Evolutionary conservation across 2,888 invertebrate genomes (phyloP).

Genomic region (Gasteruption jaculator): DNA sequence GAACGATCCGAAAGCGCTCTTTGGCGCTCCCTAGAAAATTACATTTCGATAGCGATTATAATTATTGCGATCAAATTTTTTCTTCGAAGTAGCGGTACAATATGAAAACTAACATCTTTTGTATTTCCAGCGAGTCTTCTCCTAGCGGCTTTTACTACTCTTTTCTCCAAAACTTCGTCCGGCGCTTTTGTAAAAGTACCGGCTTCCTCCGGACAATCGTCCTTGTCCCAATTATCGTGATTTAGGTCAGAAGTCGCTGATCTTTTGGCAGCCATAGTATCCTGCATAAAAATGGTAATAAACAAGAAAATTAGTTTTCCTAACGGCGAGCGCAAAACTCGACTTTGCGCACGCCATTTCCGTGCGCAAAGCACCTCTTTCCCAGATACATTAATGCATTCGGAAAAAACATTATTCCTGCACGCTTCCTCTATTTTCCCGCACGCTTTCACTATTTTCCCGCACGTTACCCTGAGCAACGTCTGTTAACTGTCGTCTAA

Average conservation of each 20-base stretch:
- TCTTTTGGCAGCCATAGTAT: slow-evolving; percentile 77
- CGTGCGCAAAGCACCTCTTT: too few species aligned
- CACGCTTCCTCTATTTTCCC: too few species aligned
- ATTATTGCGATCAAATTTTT: slow-evolving; percentile 11
- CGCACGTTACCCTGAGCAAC: too few species aligned
- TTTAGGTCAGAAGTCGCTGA: slow-evolving; percentile 71
- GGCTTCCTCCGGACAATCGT: slow-evolving; percentile 71
- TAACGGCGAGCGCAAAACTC: too few species aligned
- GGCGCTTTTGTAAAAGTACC: slow-evolving; percentile 68
- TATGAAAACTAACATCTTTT: slow-evolving; percentile 19
- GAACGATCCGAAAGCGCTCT: slow-evolving; percentile 66
- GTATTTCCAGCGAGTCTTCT: slow-evolving; percentile 54
- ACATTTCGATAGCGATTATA: slow-evolving; percentile 20
- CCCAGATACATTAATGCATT: too few species aligned
- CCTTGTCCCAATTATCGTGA: slow-evolving; percentile 82
- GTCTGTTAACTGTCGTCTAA: too few species aligned
- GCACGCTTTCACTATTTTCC: too few species aligned
- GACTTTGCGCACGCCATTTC: too few species aligned
- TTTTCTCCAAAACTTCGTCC: slow-evolving; percentile 67
- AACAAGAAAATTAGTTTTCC: too few species aligned
- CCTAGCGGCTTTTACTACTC: slow-evolving; percentile 77
- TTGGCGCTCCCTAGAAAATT: slow-evolving; percentile 49
- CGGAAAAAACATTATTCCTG: too few species aligned
- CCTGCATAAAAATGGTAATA: too few species aligned
- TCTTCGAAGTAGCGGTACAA: background rate